Evolutionary conservation across 2,797 vertebrate genomes (phyloP).

Genomic region (Intellagama lesueurii): DNA sequence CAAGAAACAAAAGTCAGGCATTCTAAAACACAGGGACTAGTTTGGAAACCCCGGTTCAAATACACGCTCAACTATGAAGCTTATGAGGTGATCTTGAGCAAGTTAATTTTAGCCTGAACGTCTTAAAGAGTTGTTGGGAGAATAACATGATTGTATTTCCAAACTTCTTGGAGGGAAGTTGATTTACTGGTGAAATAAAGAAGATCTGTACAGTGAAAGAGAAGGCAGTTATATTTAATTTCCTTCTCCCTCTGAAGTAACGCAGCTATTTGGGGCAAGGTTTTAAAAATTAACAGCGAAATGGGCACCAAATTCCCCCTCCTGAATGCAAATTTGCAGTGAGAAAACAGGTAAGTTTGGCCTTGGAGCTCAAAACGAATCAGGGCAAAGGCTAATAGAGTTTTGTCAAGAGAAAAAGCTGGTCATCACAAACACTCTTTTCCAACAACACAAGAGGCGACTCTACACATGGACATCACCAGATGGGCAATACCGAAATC

Average conservation of each 20-base stretch:
- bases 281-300: not conserved
- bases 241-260: not conserved
- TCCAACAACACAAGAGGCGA: no score
- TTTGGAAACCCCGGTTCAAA: not conserved
- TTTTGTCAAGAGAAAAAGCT: no score
- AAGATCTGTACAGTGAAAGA: not conserved
- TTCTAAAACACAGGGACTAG: not conserved
- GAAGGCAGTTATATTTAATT: not conserved
- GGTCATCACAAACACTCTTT: no score
- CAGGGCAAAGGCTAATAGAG: no score
- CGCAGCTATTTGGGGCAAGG: not conserved
- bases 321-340: not conserved
- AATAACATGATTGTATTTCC: not conserved
- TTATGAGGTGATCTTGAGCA: not conserved
- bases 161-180: not conserved
- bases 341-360: no score
- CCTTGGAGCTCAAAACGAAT: no score
- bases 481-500: no score
- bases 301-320: not conserved
- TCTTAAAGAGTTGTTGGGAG: not conserved
- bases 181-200: not conserved
- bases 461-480: no score
- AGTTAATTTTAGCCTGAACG: not conserved
- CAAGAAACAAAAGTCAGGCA: not conserved
- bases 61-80: not conserved